phyloP scores from a whole-genome alignment of 2,888 invertebrate genomes.

The Acanthosepion esculentum region DNA sequence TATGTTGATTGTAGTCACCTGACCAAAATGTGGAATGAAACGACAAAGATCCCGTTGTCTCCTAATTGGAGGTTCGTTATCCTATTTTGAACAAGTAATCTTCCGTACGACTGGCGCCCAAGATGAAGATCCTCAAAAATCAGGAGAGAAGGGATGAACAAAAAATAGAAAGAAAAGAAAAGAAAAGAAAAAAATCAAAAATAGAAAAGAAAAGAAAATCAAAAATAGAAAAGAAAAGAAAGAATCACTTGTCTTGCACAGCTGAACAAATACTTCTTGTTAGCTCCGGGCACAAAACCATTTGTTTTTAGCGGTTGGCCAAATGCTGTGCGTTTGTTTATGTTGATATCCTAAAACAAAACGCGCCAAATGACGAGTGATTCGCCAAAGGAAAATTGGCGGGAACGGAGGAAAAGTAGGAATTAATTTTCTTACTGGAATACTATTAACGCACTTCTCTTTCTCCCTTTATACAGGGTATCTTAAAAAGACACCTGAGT shows the following conservation, averaged over 20 bases:
- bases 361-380: too few relatives aligned
- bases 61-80: neutral
- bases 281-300: neutral
- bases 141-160: neutral
- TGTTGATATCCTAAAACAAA: too few relatives aligned
- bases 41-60: neutral
- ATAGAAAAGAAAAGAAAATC: neutral
- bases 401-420: too few relatives aligned
- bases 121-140: neutral
- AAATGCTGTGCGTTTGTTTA: neutral
- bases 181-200: neutral
- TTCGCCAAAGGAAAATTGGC: too few relatives aligned
- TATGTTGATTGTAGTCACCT: too few relatives aligned
- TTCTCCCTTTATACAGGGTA: too few relatives aligned
- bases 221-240: neutral
- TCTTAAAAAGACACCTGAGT: too few relatives aligned
- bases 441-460: too few relatives aligned
- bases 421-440: too few relatives aligned
- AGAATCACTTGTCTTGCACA: neutral
- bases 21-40: too few relatives aligned
- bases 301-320: neutral
- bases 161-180: neutral
- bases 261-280: slow-evolving; percentile 8
- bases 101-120: neutral
- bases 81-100: neutral